Percentiles rank a stretch among this genome's conserved stretches.
Evolutionary conservation across 2,888 invertebrate species (phyloP).

Genomic region (Diaperis boleti): DNA sequence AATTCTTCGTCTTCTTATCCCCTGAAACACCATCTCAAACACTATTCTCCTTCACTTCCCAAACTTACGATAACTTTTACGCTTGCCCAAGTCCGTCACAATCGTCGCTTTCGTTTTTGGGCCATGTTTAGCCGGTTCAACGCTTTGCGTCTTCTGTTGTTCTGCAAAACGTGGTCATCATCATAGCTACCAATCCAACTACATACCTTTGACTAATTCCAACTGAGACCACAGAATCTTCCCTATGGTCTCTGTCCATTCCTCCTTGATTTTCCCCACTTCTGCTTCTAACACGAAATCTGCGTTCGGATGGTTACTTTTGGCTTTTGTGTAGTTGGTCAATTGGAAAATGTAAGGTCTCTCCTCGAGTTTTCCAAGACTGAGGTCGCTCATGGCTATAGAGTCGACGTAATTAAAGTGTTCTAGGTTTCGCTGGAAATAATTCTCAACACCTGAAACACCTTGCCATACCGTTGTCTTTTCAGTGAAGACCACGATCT

Average conservation of each 20-base stretch:
- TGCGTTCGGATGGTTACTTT: slow-evolving; percentile 43
- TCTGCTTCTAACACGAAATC: slow-evolving; percentile 57
- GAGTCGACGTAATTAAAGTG: slow-evolving; percentile 55
- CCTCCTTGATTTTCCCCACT: slow-evolving; percentile 54
- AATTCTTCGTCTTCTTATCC: no score
- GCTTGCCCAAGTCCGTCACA: no score
- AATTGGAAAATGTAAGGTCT: slow-evolving; percentile 55
- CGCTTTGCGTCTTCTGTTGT: no score
- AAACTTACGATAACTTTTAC: no score
- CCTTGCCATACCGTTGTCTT: slow-evolving; percentile 13
- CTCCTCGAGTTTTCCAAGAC: slow-evolving; percentile 57
- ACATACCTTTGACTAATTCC: slow-evolving; percentile 56
- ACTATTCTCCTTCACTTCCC: no score
- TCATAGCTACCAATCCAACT: no score
- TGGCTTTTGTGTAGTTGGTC: slow-evolving; percentile 53
- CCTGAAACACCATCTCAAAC: no score
- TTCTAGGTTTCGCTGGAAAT: slow-evolving; percentile 53
- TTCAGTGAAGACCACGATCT: slow-evolving; percentile 59
- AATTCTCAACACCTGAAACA: neutral
- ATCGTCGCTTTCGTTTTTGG: no score
- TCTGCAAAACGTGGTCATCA: no score
- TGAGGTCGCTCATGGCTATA: slow-evolving; percentile 58
- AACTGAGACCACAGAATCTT: slow-evolving; percentile 60
- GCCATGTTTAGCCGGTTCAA: no score
- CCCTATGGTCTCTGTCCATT: slow-evolving; percentile 58